phyloP scores from a whole-genome alignment of 2,113 vertebrate species.

The Aix galericulata region DNA sequence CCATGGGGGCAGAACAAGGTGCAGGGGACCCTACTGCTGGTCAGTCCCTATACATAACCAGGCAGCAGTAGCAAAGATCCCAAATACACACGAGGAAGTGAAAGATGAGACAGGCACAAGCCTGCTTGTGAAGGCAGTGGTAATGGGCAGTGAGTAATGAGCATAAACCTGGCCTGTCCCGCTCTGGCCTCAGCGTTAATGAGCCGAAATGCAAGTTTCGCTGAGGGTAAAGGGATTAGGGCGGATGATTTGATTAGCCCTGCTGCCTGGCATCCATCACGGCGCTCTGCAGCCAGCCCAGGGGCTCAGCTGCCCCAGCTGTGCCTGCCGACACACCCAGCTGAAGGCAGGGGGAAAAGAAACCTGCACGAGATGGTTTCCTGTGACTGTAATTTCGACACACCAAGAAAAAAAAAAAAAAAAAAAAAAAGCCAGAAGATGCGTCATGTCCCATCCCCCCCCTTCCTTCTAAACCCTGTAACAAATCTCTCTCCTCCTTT shows the following conservation, averaged over 20 bases:
- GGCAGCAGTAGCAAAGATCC: not conserved
- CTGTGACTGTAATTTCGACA: not conserved
- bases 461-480: not conserved
- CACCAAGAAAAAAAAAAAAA: not conserved
- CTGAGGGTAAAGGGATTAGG: conserved; percentile 15
- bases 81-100: not conserved
- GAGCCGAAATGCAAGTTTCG: not conserved
- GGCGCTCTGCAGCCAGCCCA: not conserved
- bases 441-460: not conserved
- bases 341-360: fast-evolving
- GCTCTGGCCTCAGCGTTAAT: not conserved
- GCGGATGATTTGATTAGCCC: not conserved
- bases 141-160: not conserved
- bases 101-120: not conserved
- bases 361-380: not conserved
- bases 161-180: not conserved
- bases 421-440: too few relatives aligned
- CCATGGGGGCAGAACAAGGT: not conserved
- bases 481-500: not conserved
- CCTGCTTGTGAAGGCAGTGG: not conserved
- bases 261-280: conserved; percentile 4
- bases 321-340: not conserved
- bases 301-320: not conserved
- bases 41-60: not conserved
- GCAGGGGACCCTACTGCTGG: not conserved